Evolutionary conservation across 2,797 vertebrate species (phyloP).

Genomic region (Onychomys leucogaster): DNA sequence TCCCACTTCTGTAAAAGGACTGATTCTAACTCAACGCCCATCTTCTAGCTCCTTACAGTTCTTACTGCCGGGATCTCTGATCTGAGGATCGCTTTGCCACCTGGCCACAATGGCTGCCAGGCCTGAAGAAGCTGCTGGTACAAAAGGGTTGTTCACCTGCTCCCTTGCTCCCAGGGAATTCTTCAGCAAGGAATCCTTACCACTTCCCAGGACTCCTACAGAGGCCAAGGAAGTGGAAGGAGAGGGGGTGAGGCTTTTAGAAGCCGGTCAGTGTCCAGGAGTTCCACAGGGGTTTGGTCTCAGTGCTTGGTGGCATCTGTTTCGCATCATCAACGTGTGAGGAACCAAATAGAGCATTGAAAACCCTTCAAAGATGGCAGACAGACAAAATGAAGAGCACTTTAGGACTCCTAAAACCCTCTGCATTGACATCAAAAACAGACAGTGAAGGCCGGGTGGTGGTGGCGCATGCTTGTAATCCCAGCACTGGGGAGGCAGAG

Average conservation of each 20-base stretch:
- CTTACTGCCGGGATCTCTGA: not conserved
- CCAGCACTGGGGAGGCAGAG: too few species aligned
- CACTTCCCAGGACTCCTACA: not conserved
- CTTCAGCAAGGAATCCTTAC: not conserved
- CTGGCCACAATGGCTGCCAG: not conserved
- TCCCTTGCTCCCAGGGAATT: constrained; percentile 29
- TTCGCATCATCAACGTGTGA: not conserved
- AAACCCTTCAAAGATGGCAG: not conserved
- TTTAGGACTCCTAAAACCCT: not conserved
- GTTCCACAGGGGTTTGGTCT: not conserved
- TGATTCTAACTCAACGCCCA: not conserved
- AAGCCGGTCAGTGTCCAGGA: not conserved
- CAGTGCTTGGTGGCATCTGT: not conserved
- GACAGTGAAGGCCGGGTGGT: too few species aligned
- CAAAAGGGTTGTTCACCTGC: not conserved
- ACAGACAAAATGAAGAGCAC: not conserved
- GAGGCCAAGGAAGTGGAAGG: not conserved
- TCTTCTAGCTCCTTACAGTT: not conserved
- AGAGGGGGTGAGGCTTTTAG: not conserved
- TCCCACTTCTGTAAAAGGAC: constrained; percentile 42
- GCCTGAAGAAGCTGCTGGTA: not conserved
- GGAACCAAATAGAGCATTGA: not conserved
- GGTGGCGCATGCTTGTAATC: too few species aligned
- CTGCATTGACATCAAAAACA: not conserved
- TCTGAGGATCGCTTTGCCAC: constrained; percentile 14